These are phyloP conservation scores for Hypothenemus hampei DNA, from an alignment of 1,140 invertebrate genomes.

Conservation along the genomic window DNA sequence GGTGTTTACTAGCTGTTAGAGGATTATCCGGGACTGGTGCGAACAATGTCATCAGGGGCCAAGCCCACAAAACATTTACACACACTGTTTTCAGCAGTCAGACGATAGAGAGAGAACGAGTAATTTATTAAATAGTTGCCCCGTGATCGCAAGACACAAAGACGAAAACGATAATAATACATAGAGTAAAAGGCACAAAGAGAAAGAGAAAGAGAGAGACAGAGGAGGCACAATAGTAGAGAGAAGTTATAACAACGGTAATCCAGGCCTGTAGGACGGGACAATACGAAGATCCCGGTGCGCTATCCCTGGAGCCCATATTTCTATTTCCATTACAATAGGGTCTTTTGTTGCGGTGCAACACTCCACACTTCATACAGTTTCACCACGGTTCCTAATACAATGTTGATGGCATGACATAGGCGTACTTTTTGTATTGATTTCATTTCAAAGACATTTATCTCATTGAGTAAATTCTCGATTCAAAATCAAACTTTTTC, in stretches of 20 bases:
- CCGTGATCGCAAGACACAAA: constrained; percentile 4
- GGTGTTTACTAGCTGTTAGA: constrained; percentile 22
- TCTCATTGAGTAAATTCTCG: too few species aligned
- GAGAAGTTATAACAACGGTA: constrained; percentile 28
- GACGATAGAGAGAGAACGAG: too few species aligned
- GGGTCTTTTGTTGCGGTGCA: constrained; percentile 20
- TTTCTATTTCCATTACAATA: constrained; percentile 29
- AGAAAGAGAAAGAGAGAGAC: too few species aligned
- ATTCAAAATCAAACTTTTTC: too few species aligned
- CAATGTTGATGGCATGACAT: constrained; percentile 27
- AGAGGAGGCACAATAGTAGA: constrained; percentile 12
- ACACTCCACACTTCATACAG: constrained; percentile 22
- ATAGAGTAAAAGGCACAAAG: too few species aligned
- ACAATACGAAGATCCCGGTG: constrained; percentile 28
- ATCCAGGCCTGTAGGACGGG: constrained; percentile 22
- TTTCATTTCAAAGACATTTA: too few species aligned
- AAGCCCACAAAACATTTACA: constrained; percentile 22
- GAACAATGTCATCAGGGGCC: constrained; percentile 22
- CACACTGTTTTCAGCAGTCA: too few species aligned
- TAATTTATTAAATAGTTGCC: constrained; percentile 27
- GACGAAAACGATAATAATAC: not conserved
- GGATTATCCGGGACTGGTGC: constrained; percentile 20
- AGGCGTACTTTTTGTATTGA: too few species aligned
- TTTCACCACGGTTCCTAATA: constrained; percentile 13
- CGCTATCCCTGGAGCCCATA: constrained; percentile 17